A percentile compares a stretch with the other conserved stretches of the same genome.
Conservation (phyloP, 2,113 vertebrate species). For the Rynchops niger region DNA sequence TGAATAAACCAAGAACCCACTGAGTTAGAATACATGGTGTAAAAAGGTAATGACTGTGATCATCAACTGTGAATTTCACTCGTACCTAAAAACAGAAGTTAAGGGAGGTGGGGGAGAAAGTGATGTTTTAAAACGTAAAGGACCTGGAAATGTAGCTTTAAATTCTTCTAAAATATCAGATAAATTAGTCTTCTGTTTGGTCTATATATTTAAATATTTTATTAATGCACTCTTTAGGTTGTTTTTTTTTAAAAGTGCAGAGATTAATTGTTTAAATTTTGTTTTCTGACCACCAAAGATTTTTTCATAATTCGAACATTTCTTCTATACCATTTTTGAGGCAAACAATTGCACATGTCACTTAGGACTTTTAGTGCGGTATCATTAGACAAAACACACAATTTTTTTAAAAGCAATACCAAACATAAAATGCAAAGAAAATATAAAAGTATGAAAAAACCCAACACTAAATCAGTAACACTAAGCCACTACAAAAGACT, state of each 20-base stretch:
- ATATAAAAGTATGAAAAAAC: background rate
- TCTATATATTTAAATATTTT: background rate
- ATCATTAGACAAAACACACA: background rate
- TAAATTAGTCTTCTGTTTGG: background rate
- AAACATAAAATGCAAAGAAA: background rate
- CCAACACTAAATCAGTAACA: background rate
- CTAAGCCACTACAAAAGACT: background rate
- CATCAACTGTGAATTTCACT: constrained; percentile 90
- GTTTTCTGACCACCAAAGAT: background rate
- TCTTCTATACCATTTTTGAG: background rate
- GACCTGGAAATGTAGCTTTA: background rate
- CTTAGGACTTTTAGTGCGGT: background rate
- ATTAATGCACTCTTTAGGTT: background rate
- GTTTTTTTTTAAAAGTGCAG: background rate
- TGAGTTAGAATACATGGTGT: constrained; percentile 94
- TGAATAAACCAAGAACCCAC: constrained; percentile 93
- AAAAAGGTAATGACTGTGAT: constrained; percentile 95
- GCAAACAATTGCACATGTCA: background rate
- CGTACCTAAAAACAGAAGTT: constrained; percentile 79
- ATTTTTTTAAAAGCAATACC: background rate
- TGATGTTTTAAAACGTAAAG: background rate
- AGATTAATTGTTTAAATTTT: background rate
- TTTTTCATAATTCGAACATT: background rate
- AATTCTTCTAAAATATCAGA: background rate
- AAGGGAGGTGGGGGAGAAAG: background rate